Conservation (phyloP, 2,888 invertebrate species). For the Sepiola atlantica region DNA sequence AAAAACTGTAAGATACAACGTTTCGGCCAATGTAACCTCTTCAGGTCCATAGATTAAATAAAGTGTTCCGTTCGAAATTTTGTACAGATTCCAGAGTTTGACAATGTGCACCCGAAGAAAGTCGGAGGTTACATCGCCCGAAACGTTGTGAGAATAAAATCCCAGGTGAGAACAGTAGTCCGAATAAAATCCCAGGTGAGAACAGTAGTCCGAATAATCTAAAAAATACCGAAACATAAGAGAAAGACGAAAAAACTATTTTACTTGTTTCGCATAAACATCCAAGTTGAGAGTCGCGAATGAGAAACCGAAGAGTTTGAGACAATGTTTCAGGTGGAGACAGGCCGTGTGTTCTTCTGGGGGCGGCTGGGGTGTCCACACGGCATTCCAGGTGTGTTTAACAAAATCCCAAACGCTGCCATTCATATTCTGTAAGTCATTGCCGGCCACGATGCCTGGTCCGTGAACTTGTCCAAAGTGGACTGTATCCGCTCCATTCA, state of each 20-base stretch:
- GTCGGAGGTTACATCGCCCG: too few species aligned
- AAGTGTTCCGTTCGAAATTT: too few species aligned
- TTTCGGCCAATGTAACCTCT: too few species aligned
- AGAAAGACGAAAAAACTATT: background rate
- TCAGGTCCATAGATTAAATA: too few species aligned
- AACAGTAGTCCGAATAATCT: too few species aligned
- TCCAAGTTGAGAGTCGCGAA: constrained; percentile 79
- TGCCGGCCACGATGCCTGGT: constrained; percentile 78
- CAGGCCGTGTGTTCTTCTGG: constrained; percentile 80
- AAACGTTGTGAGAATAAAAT: too few species aligned
- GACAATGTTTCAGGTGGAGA: constrained; percentile 80
- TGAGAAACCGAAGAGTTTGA: constrained; percentile 79
- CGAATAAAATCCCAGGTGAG: too few species aligned
- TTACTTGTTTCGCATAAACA: constrained; percentile 82
- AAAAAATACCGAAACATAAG: background rate
- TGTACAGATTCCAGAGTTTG: too few species aligned
- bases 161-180: too few species aligned
- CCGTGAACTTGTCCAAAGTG: constrained; percentile 87
- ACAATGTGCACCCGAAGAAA: too few species aligned
- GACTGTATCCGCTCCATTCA: constrained; percentile 90
- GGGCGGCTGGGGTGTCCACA: constrained; percentile 78
- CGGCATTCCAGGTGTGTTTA: constrained; percentile 80
- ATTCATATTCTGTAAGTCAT: constrained; percentile 71
- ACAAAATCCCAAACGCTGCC: constrained; percentile 74
- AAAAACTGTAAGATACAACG: too few species aligned